phyloP scores from a whole-genome alignment of 2,888 invertebrate species.

The Pocota personata region DNA sequence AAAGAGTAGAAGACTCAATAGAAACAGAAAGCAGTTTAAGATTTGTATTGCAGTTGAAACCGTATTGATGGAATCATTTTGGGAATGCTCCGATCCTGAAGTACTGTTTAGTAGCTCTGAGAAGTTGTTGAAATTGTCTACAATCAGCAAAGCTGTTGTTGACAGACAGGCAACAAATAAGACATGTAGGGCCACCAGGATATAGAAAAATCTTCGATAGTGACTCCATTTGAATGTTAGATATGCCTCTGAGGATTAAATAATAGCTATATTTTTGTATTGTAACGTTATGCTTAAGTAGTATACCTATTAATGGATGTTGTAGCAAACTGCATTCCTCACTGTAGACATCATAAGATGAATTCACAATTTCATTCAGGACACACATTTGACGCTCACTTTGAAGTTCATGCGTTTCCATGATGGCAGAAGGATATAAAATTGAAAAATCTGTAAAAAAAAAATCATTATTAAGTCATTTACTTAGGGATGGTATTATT shows the following conservation, averaged over 20 bases:
- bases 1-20: conserved; percentile 15
- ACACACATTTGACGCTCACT: conserved; percentile 82
- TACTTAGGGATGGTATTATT: neutral
- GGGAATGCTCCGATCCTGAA: neutral
- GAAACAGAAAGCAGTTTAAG: neutral
- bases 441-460: conserved; percentile 52
- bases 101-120: neutral
- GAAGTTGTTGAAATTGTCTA: neutral
- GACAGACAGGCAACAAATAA: conserved; percentile 82
- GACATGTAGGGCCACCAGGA: conserved; percentile 81
- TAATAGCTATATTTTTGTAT: conserved; percentile 62
- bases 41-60: neutral
- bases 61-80: neutral
- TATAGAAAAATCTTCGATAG: conserved; percentile 83
- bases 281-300: neutral
- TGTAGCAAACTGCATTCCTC: conserved; percentile 81
- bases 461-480: neutral
- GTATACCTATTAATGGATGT: conserved; percentile 82
- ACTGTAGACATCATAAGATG: conserved; percentile 77
- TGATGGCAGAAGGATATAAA: conserved; percentile 18
- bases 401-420: neutral
- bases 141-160: conserved; percentile 54
- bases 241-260: conserved; percentile 80
- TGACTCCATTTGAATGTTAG: conserved; percentile 84
- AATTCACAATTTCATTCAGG: conserved; percentile 81